Base-by-base conservation (phyloP, 2,113 vertebrate genomes). In the Periophthalmodon schlosseri region DNA sequence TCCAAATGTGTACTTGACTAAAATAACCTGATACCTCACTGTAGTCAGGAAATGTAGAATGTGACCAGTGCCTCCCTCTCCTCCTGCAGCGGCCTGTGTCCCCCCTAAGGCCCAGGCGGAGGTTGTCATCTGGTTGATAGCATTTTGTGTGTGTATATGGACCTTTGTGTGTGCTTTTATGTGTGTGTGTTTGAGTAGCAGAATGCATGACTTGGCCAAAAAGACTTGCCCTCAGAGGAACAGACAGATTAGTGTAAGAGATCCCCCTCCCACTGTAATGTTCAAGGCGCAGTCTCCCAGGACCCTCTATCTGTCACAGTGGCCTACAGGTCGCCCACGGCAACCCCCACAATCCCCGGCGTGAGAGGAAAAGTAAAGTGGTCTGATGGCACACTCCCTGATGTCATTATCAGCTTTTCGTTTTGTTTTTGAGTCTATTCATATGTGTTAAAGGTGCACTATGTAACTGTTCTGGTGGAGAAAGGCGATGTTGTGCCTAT, bases 221-320 rank as follows among this genome's bases (percentile, higher is more conserved):
- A 91, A 87, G 89, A 86, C 76, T 78, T 72, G 60, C 72, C 90
- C 86, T 91, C 57, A 58, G 83, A 91, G 89, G 85, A 90, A 89
- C 81, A 91, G 83, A 88, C 91, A 88, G 90, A 92, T 91, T 90
- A 91, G 83, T n/a, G 78, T 61, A 73, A 77, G 57, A 69, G 69
- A 74, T 69, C 79, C 75, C 82, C 10, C 83, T 91, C 81, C 81
- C 84, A 88, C 86, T 68, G 7, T 50, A 46, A n/a, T 69, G 7
- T 64, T 90, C 81, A 75, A 79, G 80, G 74, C 64, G 75, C 82
- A 85, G 91, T 87, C 63, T 68, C 88, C 84, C 72, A 78, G 75
- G 87, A 87, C 86, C 49, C 66, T 83, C 87, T 10, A 65, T 86
- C 85, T 83, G 84, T 85, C 91, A 91, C 82, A 69, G 76, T 84